Base-by-base conservation (phyloP, 2,113 vertebrate species). In the Peromyscus leucopus region DNA sequence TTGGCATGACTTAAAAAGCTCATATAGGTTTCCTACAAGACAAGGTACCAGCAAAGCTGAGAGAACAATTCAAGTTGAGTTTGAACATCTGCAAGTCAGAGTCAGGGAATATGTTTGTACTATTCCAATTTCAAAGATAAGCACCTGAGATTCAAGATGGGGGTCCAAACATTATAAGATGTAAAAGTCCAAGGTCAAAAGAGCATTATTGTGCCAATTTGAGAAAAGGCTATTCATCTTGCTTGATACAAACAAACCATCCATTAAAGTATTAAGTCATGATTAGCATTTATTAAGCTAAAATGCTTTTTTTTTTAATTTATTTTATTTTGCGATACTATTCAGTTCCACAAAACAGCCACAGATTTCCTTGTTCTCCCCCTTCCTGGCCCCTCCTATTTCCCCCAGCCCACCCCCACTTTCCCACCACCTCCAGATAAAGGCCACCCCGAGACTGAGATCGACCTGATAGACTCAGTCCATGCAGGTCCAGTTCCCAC, bases 101-200 rank as follows among this genome's bases (percentile, higher is more conserved):
- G 28, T 5, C 3, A 59, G 24, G 17, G 0, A 36, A 61, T 10
- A 4, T 31, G 31, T 33, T 39, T 0, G 0, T 5, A 10, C 4
- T 28, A 39, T 6, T 85, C 13, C n/a, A 42, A 22, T 12, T 67
- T 13, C 16, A 95, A 83, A 16, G 17, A 16, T 33, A 10, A 61
- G 22, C 33, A 42, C 2, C 1, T 61, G 2, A 84, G 12, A 90
- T 15, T n/a, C 5, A 26, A 33, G 31, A 3, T 72, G 13, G 33
- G 39, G n/a, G 3, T 82, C 4, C 8, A 1, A 65, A 28, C 13
- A 5, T 42, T 17, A 11, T 19, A 88, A 74, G 13, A 57, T n/a
- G 12, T n/a, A 12, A 26, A 28, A 79, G 17, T 55, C 0, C 36
- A 46, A 28, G 17, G 15, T 17, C 4, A 75, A 39, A 26, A n/a